Evolutionary conservation across 2,113 vertebrate species (phyloP).

Genomic region (Apus apus): DNA sequence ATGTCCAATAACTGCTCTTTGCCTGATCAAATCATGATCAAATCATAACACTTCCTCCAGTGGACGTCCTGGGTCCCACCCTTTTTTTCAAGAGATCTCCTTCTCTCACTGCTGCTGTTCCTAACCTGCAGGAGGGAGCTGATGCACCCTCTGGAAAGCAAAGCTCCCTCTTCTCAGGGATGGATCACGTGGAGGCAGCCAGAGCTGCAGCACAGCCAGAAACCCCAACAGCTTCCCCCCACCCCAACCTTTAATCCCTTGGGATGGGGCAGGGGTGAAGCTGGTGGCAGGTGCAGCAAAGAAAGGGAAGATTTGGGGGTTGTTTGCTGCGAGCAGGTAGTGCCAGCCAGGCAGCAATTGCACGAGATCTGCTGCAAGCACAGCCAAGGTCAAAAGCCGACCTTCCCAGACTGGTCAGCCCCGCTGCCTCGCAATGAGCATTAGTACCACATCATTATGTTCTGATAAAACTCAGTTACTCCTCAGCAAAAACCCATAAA

Average conservation of each 20-base stretch:
- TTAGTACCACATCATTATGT: constrained; percentile 85
- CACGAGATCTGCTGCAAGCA: not conserved
- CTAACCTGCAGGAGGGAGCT: not conserved
- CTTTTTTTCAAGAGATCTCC: not conserved
- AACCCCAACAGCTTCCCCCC: not conserved
- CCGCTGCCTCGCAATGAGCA: constrained; percentile 36
- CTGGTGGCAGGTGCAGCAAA: not conserved
- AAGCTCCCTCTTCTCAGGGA: not conserved
- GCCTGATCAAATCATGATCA: not conserved
- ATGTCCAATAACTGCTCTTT: not conserved
- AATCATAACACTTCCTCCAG: not conserved
- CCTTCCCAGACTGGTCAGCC: not conserved
- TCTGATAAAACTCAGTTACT: constrained; percentile 82
- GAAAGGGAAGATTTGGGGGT: not conserved
- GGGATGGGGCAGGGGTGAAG: too few relatives aligned
- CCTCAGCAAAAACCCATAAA: constrained; percentile 83
- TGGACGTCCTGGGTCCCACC: not conserved
- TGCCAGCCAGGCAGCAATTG: not conserved
- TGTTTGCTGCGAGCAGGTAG: not conserved
- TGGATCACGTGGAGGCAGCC: accelerated
- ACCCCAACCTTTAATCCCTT: not conserved
- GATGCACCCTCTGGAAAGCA: not conserved
- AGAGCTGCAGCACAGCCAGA: accelerated
- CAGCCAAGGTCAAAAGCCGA: constrained; percentile 11
- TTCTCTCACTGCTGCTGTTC: not conserved